These are phyloP conservation scores for Pteropus rufus DNA, from an alignment of 2,797 vertebrate genomes.

Conservation along the genomic window DNA sequence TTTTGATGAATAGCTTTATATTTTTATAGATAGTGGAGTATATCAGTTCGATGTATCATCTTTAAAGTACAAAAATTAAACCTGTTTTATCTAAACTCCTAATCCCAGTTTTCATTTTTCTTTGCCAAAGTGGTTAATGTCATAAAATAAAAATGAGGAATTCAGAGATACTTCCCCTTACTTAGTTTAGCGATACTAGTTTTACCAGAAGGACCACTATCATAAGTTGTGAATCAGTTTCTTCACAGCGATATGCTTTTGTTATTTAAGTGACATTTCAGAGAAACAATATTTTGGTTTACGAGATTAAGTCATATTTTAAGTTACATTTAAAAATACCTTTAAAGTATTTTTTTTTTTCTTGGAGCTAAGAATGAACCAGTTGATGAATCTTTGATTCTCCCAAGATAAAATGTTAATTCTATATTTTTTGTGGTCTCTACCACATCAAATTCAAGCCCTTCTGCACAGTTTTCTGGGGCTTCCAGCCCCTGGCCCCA, in stretches of 20 bases:
- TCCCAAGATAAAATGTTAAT: not conserved
- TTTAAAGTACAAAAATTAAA: slow-evolving; percentile 31
- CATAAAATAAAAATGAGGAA: not conserved
- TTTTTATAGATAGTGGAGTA: not conserved
- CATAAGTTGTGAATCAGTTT: not conserved
- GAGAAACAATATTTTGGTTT: not conserved
- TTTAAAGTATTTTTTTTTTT: not conserved
- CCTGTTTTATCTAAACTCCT: not conserved
- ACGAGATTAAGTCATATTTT: not conserved
- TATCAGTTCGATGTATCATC: not conserved
- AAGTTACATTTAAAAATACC: not conserved
- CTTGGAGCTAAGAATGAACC: not conserved
- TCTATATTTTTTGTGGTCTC: not conserved
- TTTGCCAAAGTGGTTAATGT: slow-evolving; percentile 13
- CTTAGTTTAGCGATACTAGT: not conserved
- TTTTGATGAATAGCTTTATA: not conserved
- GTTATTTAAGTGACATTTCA: not conserved
- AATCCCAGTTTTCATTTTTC: not conserved
- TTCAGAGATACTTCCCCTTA: not conserved
- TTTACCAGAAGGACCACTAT: not conserved
- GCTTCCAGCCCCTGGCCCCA: not conserved
- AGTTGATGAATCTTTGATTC: not conserved
- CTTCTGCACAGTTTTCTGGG: not conserved
- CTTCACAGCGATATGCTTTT: not conserved
- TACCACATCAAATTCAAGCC: not conserved